These are phyloP conservation scores for Nycticryphes semicollaris DNA, from an alignment of 2,113 vertebrate genomes.

Conservation along the genomic window DNA sequence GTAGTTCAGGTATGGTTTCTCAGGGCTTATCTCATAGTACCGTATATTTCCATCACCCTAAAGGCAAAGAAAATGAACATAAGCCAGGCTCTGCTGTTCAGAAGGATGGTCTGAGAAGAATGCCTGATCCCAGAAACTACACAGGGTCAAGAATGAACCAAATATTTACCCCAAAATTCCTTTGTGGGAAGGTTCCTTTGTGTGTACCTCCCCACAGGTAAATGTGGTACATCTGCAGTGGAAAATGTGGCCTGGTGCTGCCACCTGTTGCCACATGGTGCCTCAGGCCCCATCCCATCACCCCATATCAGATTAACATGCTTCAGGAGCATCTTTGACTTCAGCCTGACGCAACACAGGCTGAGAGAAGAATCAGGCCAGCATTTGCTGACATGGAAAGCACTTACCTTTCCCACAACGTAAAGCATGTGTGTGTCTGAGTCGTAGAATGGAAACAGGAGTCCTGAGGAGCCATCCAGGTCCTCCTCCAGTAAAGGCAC, in stretches of 20 bases:
- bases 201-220: not conserved
- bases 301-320: not conserved
- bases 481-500: slow-evolving; percentile 88
- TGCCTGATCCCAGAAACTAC: not conserved
- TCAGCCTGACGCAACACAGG: not conserved
- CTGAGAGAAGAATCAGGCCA: not conserved
- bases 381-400: not conserved
- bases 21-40: slow-evolving; percentile 88
- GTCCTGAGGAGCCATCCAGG: slow-evolving; percentile 87
- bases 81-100: not conserved
- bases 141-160: not conserved
- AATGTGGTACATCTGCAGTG: not conserved
- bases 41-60: slow-evolving; percentile 93
- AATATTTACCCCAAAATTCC: not conserved
- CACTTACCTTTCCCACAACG: slow-evolving; percentile 87
- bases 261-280: not conserved
- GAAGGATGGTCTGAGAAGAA: not conserved
- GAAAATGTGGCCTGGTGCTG: not conserved
- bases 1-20: slow-evolving; percentile 88
- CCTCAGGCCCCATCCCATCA: not conserved
- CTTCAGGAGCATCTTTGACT: not conserved
- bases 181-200: not conserved
- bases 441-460: slow-evolving; percentile 90
- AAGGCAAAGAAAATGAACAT: not conserved
- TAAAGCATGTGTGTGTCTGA: slow-evolving; percentile 90